phyloP scores from a whole-genome alignment of 2,888 invertebrate species.

The Epiperipatus broadwayi region DNA sequence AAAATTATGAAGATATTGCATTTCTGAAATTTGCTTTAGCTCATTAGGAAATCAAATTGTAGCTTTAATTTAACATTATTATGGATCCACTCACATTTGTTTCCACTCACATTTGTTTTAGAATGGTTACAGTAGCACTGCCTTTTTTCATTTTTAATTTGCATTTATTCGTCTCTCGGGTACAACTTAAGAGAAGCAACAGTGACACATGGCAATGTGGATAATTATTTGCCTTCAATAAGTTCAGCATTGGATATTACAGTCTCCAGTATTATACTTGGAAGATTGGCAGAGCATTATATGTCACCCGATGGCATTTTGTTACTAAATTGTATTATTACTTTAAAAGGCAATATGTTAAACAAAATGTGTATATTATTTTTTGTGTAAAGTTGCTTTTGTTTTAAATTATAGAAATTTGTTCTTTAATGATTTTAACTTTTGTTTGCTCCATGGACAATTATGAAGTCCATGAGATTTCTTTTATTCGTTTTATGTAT shows the following conservation, averaged over 20 bases:
- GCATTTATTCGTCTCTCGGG: constrained; percentile 56
- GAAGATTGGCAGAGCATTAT: constrained; percentile 60
- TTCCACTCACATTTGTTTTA: too few relatives aligned
- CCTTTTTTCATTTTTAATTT: constrained; percentile 59
- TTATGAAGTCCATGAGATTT: constrained; percentile 66
- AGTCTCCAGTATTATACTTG: constrained; percentile 72
- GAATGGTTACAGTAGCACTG: constrained; percentile 45
- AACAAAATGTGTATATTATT: constrained; percentile 33
- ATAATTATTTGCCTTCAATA: constrained; percentile 78
- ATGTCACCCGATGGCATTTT: constrained; percentile 59
- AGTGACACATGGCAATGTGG: constrained; percentile 62
- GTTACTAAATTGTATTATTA: constrained; percentile 61
- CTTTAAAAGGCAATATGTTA: constrained; percentile 44
- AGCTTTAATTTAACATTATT: too few relatives aligned
- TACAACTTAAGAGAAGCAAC: constrained; percentile 70
- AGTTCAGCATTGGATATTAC: constrained; percentile 84
- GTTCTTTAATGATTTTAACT: constrained; percentile 65
- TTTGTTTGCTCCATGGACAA: constrained; percentile 74
- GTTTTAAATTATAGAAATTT: constrained; percentile 68
- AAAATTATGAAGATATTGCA: too few relatives aligned
- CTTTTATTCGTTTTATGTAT: constrained; percentile 67
- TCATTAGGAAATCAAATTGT: too few relatives aligned
- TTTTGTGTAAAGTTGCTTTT: constrained; percentile 41
- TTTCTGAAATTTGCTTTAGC: too few relatives aligned
- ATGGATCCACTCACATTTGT: too few relatives aligned